Evolutionary conservation across 2,888 invertebrate genomes (phyloP), one percentile per base, ranked within the genome.

Genomic region (Pharmacophagus antenor): DNA sequence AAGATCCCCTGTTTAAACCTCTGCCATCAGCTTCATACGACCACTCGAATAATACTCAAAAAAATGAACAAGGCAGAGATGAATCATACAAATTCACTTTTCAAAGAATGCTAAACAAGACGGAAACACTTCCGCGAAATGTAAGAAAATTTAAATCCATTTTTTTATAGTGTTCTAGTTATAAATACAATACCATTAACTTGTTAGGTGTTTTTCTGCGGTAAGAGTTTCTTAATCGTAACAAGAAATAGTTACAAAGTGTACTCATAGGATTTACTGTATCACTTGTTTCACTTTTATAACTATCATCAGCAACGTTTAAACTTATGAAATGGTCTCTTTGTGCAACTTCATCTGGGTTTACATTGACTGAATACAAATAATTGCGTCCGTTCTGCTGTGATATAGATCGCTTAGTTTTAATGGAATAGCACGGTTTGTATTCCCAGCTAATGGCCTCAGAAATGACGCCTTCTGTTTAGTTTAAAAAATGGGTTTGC

Each of bases 291-390:
- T 79, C 82, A 73, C 79, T 73, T 74, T 79, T 80, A 84, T 84
- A 84, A 82, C 84, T 82, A 84, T 83, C 81, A 74, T 79, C 79
- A 74, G 79, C 76, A 75, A 76, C 74, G 79, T 75, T 81, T 73
- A 80, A 82, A 86, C 84, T 85, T 86, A 86, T 83, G 82, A 85
- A 84, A 86, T 81, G 76, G 80, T 81, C 77, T 79, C 80, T 84
- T 82, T 83, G 82, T 83, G 78, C 73, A 70, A 68, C 67, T 70
- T 61, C 68, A 64, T 68, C 70, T 67, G 70, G 67, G 71, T 81
- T 83, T 84, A 80, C 85, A 85, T 85, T 85, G 81, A 84, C 79
- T 75, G 74, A 76, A 80, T 78, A 74, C 74, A 78, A 83, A 83
- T 84, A 82, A 87, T 87, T 85, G 83, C 84, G 80, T 82, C 78